Evolutionary conservation across 2,888 invertebrate genomes (phyloP).

Genomic region (Antheraea assamensis): DNA sequence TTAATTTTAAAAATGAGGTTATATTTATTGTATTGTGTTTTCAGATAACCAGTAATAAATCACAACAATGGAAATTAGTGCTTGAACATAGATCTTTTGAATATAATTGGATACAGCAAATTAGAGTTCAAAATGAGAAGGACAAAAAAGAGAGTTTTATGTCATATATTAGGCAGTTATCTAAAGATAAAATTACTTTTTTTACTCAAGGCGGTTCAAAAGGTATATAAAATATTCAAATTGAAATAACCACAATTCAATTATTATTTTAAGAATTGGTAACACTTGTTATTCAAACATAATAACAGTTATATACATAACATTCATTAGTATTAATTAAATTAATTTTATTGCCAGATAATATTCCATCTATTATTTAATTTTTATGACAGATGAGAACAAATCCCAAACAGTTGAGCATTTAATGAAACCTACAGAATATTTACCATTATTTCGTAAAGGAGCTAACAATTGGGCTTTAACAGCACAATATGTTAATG

Average conservation of each 20-base stretch:
- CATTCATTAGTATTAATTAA: no score
- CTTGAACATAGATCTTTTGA: constrained; percentile 89
- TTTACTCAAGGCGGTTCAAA: constrained; percentile 73
- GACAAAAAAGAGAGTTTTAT: constrained; percentile 75
- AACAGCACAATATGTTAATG: constrained; percentile 76
- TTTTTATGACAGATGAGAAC: constrained; percentile 56
- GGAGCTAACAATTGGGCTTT: constrained; percentile 74
- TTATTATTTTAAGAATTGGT: no score
- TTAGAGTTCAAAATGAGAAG: constrained; percentile 63
- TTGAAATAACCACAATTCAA: background rate
- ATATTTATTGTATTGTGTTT: constrained; percentile 1
- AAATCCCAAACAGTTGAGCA: constrained; percentile 71
- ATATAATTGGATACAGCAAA: constrained; percentile 85
- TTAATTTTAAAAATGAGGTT: no score
- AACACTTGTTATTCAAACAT: no score
- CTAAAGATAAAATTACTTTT: constrained; percentile 76
- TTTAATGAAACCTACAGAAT: constrained; percentile 69
- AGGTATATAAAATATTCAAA: constrained; percentile 46
- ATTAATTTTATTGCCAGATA: background rate
- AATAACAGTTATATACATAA: no score
- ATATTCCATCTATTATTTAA: background rate
- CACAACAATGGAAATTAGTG: constrained; percentile 91
- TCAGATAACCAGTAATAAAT: constrained; percentile 69
- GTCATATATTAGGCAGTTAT: constrained; percentile 75
- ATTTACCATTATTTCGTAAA: constrained; percentile 67